Percentiles rank a stretch among this genome's conserved stretches.
Conservation (phyloP, 2,888 invertebrate genomes). For the Fragum whitleyi region DNA sequence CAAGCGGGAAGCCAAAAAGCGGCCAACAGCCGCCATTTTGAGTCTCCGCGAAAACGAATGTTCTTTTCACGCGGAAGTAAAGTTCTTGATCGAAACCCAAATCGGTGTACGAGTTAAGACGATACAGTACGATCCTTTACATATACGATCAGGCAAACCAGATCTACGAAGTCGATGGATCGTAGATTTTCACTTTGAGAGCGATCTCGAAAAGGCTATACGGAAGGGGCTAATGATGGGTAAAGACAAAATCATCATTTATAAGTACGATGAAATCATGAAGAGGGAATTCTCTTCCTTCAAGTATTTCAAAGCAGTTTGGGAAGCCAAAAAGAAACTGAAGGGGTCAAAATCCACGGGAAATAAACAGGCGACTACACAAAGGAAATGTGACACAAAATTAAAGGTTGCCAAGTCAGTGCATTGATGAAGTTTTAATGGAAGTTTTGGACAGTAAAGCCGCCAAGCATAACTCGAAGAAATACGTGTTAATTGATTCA, state of each 20-base stretch:
- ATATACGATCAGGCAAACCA: conserved; percentile 53
- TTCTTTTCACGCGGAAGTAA: conserved; percentile 61
- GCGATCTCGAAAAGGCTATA: conserved; percentile 53
- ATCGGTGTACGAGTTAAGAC: conserved; percentile 45
- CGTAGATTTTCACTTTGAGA: conserved; percentile 37
- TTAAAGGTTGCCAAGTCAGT: background rate
- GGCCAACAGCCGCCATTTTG: conserved; percentile 61
- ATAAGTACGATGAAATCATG: conserved; percentile 53
- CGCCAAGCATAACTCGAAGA: too few relatives aligned
- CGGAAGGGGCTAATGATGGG: conserved; percentile 57
- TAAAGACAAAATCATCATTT: conserved; percentile 61
- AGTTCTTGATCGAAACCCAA: conserved; percentile 52
- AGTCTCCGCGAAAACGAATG: conserved; percentile 68
- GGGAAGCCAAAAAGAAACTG: conserved; percentile 40
- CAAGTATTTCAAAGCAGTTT: conserved; percentile 45
- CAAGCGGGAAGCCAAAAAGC: conserved; percentile 40
- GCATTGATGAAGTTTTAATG: too few relatives aligned
- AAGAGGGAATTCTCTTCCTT: conserved; percentile 47
- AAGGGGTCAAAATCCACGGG: conserved; percentile 21
- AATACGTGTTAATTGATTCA: too few relatives aligned
- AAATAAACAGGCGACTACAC: background rate
- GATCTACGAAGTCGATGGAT: conserved; percentile 64
- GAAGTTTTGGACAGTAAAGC: too few relatives aligned
- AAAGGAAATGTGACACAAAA: background rate
- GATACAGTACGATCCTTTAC: conserved; percentile 64